These are phyloP conservation scores for Myopa tessellatipennis DNA, from an alignment of 2,888 invertebrate species.

Conservation along the genomic window DNA sequence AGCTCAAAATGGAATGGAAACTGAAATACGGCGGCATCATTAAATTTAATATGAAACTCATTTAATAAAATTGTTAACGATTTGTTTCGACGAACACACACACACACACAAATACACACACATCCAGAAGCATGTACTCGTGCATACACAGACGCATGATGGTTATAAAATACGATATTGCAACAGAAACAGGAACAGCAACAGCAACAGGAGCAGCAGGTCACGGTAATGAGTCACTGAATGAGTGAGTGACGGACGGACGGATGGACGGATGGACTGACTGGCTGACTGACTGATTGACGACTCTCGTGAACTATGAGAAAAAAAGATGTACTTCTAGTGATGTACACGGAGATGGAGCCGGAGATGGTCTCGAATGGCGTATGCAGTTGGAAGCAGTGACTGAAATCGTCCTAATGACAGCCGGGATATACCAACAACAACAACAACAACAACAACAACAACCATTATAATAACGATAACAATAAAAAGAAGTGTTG, in stretches of 20 bases:
- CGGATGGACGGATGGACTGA: slow-evolving; percentile 22
- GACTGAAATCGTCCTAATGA: slow-evolving; percentile 59
- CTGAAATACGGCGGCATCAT: slow-evolving; percentile 70
- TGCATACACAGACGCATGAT: slow-evolving; percentile 10
- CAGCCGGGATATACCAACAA: slow-evolving; percentile 50
- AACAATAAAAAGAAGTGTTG: slow-evolving; percentile 9
- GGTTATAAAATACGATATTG: slow-evolving; percentile 15
- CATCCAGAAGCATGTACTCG: slow-evolving; percentile 3
- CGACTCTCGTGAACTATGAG: slow-evolving; percentile 42
- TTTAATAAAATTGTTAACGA: slow-evolving; percentile 70
- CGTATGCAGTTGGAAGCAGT: slow-evolving; percentile 43
- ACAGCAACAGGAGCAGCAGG: background rate
- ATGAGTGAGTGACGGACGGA: slow-evolving; percentile 44
- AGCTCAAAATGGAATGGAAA: slow-evolving; percentile 60
- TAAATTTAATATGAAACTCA: slow-evolving; percentile 70
- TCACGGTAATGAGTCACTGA: slow-evolving; percentile 42
- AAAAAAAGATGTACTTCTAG: slow-evolving; percentile 8
- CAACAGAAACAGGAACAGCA: slow-evolving; percentile 1
- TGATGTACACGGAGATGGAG: background rate
- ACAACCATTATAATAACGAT: background rate
- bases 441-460: slow-evolving; percentile 16
- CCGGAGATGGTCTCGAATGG: slow-evolving; percentile 37
- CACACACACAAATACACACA: slow-evolving; percentile 44
- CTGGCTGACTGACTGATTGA: slow-evolving; percentile 1
- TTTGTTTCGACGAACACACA: slow-evolving; percentile 69